Evolutionary conservation across 2,888 invertebrate species (phyloP), one percentile per base, ranked within the genome.

Genomic region (Lepidonotus clava): DNA sequence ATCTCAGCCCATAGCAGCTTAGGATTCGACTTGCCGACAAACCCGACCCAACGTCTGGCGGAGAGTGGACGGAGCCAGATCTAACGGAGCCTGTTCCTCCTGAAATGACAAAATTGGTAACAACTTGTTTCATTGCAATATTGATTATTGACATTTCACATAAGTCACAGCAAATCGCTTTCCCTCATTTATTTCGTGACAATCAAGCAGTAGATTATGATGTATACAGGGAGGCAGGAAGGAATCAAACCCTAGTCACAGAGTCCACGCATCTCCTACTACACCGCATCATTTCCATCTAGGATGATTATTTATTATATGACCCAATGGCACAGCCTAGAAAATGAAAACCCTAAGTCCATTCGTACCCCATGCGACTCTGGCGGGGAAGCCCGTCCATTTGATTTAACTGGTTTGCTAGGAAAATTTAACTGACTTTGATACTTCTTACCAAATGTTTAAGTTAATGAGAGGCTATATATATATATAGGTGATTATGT

Each of bases 51-150:
- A n/a, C 18, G 71, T 21, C 14, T 38, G 71, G 1, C 71, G 4
- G 8, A 71, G 38, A 34, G 38, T 2, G 11, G 36, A 34, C 18
- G 84, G 66, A 0, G 84, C 84, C 56, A 84, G 67, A 1, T 84
- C 66, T 34, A 67, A 14, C 6, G 84, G 84, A 84, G 61, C 67
- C 40, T 84, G 8, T n/a, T 84, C 84, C 21, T 66, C 84, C 84
- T 84, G 67, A n/a, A 84, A 83, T 14, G 38, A n/a, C 18, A 6
- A 11, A 11, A 18, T 6, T 46, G 46, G 6, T 6, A 46, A 6
- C 6, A 46, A 18, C 46, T 46, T 46, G 18, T 46, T 46, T 6
- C 8, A 46, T 18, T 18, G 18, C 6, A 6, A 11, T 46, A 18
- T 6, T 46, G 18, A 6, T 11, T 11, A 18, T 11, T 11, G 46